Conservation (phyloP, 2,888 invertebrate genomes). For the Mimachlamys varia region DNA sequence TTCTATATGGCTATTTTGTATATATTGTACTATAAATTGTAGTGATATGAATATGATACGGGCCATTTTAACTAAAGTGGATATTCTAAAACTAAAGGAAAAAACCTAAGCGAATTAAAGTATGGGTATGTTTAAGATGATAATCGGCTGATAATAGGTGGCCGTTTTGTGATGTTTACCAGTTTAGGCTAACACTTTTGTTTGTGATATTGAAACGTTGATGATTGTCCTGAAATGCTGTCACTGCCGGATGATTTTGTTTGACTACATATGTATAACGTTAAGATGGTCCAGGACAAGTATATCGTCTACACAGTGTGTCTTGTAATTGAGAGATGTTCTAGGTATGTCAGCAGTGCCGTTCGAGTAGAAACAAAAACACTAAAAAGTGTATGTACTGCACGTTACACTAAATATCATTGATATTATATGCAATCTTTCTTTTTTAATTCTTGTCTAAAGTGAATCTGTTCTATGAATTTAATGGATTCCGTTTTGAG, state of each 20-base stretch:
- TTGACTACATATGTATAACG: not conserved
- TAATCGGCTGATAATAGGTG: not conserved
- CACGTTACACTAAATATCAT: not conserved
- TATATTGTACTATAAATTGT: conserved; percentile 29
- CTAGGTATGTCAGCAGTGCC: conserved; percentile 1
- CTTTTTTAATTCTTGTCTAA: not conserved
- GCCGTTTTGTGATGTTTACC: not conserved
- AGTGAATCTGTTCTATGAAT: not conserved
- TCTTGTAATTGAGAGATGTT: not conserved
- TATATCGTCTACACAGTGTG: conserved; percentile 25
- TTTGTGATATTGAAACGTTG: not conserved
- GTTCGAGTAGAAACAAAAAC: not conserved
- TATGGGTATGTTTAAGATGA: not conserved
- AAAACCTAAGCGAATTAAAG: not conserved
- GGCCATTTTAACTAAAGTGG: not conserved
- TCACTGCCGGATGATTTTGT: not conserved
- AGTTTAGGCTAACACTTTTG: not conserved
- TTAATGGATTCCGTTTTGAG: not conserved
- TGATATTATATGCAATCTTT: conserved; percentile 25
- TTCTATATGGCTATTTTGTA: not conserved
- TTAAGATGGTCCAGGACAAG: conserved; percentile 2
- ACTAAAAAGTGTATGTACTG: not conserved
- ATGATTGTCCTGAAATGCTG: conserved; percentile 15
- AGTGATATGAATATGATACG: not conserved
- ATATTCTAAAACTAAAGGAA: not conserved